Evolutionary conservation across 1,140 invertebrate species (phyloP), one percentile per base, ranked within the genome.

Genomic region (Whitmania pigra): DNA sequence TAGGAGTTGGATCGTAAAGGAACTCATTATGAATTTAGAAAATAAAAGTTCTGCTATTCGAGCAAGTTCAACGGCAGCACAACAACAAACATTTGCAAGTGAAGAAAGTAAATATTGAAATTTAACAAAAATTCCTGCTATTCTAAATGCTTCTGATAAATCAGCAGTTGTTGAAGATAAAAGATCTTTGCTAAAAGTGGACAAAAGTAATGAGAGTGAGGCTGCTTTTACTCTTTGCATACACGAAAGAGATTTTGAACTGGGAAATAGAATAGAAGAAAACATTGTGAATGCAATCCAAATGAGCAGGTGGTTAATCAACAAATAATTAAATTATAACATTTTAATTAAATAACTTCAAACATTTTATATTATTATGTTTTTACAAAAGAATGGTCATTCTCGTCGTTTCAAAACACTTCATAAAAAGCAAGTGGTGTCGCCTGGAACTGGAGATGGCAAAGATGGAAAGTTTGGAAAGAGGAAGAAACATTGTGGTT

Each of bases 341-440:
- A 43, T 6, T 43, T 43, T 43, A 43, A 43, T 43, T 43, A 6
- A 43, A 43, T 43, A 43, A 43, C 13, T 43, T n/a, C n/a, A n/a
- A n/a, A 13, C 40, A 6, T 43, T 13, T 43, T 43, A 43, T 43
- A 43, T 43, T 43, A 43, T 43, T 43, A 43, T 43, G 27, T 17
- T n/a, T n/a, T n/a, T n/a, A n/a, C n/a, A n/a, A n/a, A n/a, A 63
- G 57, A 17, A 63, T 25, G 29, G 29, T 31, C 57, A 25, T 63
- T 7, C 57, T 63, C 22, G 15, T 63, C 20, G 22, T 63, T 2
- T 15, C 57, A 31, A 63, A 17, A 2, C 9, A 63, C 57, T 63
- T 63, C 57, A 22, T 63, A 4, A 63, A 63, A 31, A 63, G 57
- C 57, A 63, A 63, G 18, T 63, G 57, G 57, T 63, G 57, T 17